These are phyloP conservation scores for Mechanitis messenoides DNA, from an alignment of 2,888 invertebrate species.

Conservation along the genomic window DNA sequence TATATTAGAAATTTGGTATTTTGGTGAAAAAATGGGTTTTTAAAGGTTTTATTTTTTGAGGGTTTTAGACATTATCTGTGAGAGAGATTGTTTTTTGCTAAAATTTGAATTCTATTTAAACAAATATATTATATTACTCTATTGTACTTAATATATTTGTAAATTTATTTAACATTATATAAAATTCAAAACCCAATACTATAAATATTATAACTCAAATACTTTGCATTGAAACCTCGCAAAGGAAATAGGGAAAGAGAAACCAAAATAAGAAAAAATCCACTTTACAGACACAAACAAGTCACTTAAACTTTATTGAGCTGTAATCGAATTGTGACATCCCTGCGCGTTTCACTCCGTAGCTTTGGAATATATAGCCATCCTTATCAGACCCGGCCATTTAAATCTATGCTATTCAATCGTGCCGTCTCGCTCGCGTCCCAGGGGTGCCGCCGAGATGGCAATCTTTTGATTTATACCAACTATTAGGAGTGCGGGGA, in stretches of 20 bases:
- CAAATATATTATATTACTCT: not conserved
- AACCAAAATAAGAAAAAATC: conserved; percentile 71
- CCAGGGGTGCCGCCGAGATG: conserved; percentile 75
- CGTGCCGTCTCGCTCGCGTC: conserved; percentile 74
- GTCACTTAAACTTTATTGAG: conserved; percentile 77
- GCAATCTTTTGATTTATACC: conserved; percentile 78
- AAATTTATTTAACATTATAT: no score
- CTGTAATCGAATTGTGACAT: conserved; percentile 77
- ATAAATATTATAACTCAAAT: not conserved
- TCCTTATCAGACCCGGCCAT: conserved; percentile 75
- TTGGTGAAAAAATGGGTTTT: conserved; percentile 60
- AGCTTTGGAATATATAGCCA: conserved; percentile 64
- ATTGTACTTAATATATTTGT: not conserved
- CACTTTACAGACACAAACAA: conserved; percentile 76
- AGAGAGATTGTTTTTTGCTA: no score
- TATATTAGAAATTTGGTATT: conserved; percentile 64
- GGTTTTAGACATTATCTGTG: conserved; percentile 24
- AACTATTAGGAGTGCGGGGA: conserved; percentile 75
- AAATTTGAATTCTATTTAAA: no score
- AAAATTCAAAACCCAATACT: not conserved
- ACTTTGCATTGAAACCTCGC: no score
- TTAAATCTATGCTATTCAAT: conserved; percentile 77
- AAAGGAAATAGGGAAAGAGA: conserved; percentile 41
- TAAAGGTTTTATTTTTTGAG: conserved; percentile 43
- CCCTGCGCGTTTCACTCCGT: conserved; percentile 61